Percentiles rank a stretch among this genome's conserved stretches.
Conservation (phyloP, 2,797 vertebrate genomes). For the Neosilurus mollespiculum region DNA sequence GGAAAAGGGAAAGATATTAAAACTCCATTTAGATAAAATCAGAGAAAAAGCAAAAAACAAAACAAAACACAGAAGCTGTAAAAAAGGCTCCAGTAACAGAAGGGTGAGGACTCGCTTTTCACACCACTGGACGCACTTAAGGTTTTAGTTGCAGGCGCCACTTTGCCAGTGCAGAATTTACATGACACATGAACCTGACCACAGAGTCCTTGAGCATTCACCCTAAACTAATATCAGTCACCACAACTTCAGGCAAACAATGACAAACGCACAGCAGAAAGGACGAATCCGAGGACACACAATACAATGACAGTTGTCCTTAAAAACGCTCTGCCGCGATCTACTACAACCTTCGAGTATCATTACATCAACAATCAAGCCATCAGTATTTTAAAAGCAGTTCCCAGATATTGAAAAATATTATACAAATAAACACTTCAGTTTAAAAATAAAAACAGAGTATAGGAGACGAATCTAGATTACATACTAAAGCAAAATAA, state of each 20-base stretch:
- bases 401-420: not conserved
- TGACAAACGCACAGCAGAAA: constrained; percentile 12
- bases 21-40: not conserved
- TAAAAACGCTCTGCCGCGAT: not conserved
- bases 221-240: constrained; percentile 48
- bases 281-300: constrained; percentile 6
- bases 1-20: constrained; percentile 10
- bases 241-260: constrained; percentile 32
- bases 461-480: not conserved
- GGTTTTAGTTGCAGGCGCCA: constrained; percentile 74
- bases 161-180: constrained; percentile 72
- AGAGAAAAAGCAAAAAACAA: not conserved
- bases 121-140: constrained; percentile 71
- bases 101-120: not conserved
- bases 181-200: constrained; percentile 69
- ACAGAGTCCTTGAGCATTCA: constrained; percentile 55
- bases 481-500: no score
- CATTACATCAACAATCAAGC: not conserved
- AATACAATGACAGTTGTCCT: not conserved
- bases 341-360: not conserved
- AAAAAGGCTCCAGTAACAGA: not conserved
- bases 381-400: not conserved
- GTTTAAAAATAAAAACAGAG: not conserved
- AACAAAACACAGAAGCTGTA: not conserved
- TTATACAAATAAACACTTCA: not conserved